phyloP scores from a whole-genome alignment of 2,797 vertebrate genomes.

The Melanotaenia nigrans region DNA sequence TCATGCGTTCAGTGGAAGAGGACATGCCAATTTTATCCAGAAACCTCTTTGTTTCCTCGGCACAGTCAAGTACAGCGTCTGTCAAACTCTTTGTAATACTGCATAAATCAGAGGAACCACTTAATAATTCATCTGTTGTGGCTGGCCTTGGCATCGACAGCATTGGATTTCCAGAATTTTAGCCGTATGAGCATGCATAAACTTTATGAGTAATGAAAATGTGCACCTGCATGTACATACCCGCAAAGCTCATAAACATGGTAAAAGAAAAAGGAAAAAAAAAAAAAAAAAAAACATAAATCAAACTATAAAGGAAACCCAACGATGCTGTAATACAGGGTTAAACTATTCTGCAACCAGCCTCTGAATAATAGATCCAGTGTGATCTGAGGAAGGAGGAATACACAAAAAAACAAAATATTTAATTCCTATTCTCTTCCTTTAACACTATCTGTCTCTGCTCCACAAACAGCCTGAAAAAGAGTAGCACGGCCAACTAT shows the following conservation, averaged over 20 bases:
- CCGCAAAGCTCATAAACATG: conserved; percentile 24
- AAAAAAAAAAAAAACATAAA: conserved; percentile 14
- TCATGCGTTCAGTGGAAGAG: conserved; percentile 22
- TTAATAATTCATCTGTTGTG: conserved; percentile 58
- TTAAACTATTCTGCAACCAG: conserved; percentile 47
- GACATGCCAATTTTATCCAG: conserved; percentile 37
- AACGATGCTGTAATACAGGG: conserved; percentile 15
- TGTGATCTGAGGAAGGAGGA: conserved; percentile 58
- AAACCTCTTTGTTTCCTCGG: conserved; percentile 54
- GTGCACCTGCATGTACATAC: conserved; percentile 46
- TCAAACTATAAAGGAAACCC: conserved; percentile 12
- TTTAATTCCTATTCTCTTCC: conserved; percentile 33
- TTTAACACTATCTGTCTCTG: conserved; percentile 18
- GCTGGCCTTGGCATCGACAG: conserved; percentile 44
- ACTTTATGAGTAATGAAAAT: conserved; percentile 57
- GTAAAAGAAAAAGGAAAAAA: conserved; percentile 1
- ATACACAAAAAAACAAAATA: conserved; percentile 21
- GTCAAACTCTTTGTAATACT: conserved; percentile 51
- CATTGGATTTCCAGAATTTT: conserved; percentile 44
- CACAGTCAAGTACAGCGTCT: conserved; percentile 30
- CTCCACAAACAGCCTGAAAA: neutral
- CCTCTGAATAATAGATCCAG: conserved; percentile 59
- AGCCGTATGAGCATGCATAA: conserved; percentile 70
- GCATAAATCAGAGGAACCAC: conserved; percentile 65
- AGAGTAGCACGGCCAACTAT: conserved; percentile 9